Base-by-base conservation (phyloP, 2,888 invertebrate genomes). In the Brenthis ino region DNA sequence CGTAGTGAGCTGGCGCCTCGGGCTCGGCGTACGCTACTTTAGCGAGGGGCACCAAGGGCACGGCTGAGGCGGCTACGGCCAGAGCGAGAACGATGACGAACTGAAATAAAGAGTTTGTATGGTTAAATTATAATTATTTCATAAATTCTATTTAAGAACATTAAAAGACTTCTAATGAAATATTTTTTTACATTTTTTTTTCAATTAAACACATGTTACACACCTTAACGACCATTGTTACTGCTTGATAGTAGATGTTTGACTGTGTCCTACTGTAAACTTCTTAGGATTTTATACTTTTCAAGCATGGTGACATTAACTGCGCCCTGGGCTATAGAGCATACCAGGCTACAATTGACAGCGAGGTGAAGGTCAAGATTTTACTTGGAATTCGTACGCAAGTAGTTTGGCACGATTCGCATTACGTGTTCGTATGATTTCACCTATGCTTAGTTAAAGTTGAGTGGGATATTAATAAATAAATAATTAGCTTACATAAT, bases 1-100 rank as follows among this genome's bases (percentile, higher is more conserved):
- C 87, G 82, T 91, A 91, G 73, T 88, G 84, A 8, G 89, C 89
- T 14, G 89, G 89, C 0, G 82, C 83, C 69, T 88, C 86, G 3
- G 80, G 78, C 67, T 88, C 84, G 3, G 84, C 84, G 77, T 88
- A 85, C 12, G 84, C 85, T 47, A 84, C 76, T 71, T 88, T 86
- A 72, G 82, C 77, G 37, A 82, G 76, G 57, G 56, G 86, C 67
- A 84, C 76, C 69, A 77, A 74, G 24, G 79, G 76, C 6, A 78
- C 61, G 20, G 79, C 79, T n/a, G 77, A 77, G 33, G 79, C 79
- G 8, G 76, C 79, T 51, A 77, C 78, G 73, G 83, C 88, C 77
- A 89, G 79, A 71, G 85, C 83, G 54, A 89, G 77, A 75, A 89
- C 67, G 60, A 70, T 58, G 33, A 72, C 33, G 72, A 65, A 69